A percentile compares a stretch with the other conserved stretches of the same genome.
phyloP scores from a whole-genome alignment of 1,140 invertebrate species.

The Campoletis sonorensis region DNA sequence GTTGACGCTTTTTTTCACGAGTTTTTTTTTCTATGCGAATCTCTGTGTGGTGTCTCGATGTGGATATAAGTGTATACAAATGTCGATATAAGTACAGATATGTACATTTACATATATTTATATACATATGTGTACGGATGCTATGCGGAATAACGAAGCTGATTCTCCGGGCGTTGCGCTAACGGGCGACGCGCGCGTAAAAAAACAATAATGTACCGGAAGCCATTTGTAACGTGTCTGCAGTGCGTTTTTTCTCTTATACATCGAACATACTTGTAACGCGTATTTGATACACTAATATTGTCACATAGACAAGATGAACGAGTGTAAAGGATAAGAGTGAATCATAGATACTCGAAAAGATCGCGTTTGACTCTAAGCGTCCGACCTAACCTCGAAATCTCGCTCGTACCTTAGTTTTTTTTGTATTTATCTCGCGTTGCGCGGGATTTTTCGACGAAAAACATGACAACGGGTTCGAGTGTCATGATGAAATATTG shows the following conservation, averaged over 20 bases:
- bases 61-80: background rate
- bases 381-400: too few relatives aligned
- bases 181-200: constrained; percentile 1
- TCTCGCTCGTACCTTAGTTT: too few relatives aligned
- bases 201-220: constrained; percentile 12
- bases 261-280: background rate
- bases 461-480: too few relatives aligned
- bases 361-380: too few relatives aligned
- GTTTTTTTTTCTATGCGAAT: too few relatives aligned
- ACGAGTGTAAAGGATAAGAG: background rate
- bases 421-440: too few relatives aligned
- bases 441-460: too few relatives aligned
- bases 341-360: too few relatives aligned
- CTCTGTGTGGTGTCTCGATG: too few relatives aligned
- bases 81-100: background rate
- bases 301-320: background rate
- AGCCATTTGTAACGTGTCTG: constrained; percentile 11
- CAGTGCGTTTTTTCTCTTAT: background rate
- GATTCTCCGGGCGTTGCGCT: background rate
- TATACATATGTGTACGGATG: background rate
- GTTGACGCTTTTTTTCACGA: too few relatives aligned
- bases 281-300: background rate
- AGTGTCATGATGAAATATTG: too few relatives aligned
- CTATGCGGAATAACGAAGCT: background rate
- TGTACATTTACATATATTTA: background rate